Conservation (phyloP, 1,140 invertebrate genomes). For the Cataglyphis hispanica region DNA sequence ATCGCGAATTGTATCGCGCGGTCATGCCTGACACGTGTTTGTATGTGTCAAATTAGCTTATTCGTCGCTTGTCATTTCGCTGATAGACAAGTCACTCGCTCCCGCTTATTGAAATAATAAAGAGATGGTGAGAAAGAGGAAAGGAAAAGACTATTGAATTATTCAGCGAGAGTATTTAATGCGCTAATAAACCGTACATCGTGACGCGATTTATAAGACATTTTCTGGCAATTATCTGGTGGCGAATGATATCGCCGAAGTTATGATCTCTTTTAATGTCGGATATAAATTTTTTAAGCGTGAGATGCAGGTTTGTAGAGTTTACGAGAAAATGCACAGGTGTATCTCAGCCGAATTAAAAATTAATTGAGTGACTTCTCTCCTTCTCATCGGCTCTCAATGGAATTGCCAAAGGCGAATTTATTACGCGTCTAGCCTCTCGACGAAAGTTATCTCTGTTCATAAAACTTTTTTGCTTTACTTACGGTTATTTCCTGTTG, state of each 20-base stretch:
- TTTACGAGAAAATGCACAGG: slow-evolving; percentile 30
- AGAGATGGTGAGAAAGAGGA: neutral
- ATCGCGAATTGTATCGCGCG: neutral
- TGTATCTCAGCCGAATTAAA: slow-evolving; percentile 48
- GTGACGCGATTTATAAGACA: slow-evolving; percentile 22
- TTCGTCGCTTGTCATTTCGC: neutral
- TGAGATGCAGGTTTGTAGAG: neutral
- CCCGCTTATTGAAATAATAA: neutral
- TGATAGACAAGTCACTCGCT: slow-evolving; percentile 23
- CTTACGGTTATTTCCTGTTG: neutral
- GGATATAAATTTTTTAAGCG: slow-evolving; percentile 32
- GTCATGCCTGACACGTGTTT: neutral
- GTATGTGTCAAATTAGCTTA: slow-evolving; percentile 28
- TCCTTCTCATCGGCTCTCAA: neutral
- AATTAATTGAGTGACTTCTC: slow-evolving; percentile 42
- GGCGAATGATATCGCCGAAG: neutral
- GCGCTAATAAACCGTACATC: slow-evolving; percentile 27
- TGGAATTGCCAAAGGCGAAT: neutral
- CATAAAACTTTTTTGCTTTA: neutral
- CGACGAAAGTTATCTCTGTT: neutral
- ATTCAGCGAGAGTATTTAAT: neutral
- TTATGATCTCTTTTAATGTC: slow-evolving; percentile 34
- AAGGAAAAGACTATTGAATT: neutral
- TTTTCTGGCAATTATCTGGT: slow-evolving; percentile 37
- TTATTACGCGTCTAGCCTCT: neutral